Conservation (phyloP, 2,113 vertebrate species). For the Pelusios castaneus region DNA sequence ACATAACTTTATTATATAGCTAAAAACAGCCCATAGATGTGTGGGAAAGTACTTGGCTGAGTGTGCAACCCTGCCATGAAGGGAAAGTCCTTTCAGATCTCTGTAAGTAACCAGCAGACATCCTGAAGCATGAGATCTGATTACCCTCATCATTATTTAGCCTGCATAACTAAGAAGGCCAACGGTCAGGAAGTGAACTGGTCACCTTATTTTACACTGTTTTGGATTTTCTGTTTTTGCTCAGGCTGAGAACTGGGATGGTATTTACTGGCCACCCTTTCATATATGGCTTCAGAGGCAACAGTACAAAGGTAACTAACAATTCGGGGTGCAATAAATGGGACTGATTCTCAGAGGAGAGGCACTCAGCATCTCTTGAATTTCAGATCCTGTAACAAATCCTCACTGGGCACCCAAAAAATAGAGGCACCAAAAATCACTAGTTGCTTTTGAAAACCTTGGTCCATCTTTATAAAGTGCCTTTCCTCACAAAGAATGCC, state of each 20-base stretch:
- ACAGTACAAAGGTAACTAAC: not conserved
- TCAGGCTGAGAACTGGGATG: slow-evolving; percentile 37
- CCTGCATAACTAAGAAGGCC: slow-evolving; percentile 35
- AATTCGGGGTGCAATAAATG: not conserved
- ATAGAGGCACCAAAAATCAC: not conserved
- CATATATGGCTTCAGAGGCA: slow-evolving; percentile 17
- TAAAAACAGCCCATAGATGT: slow-evolving; percentile 11
- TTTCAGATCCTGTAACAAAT: not conserved
- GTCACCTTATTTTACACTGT: slow-evolving; percentile 42
- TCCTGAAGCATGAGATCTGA: slow-evolving; percentile 51
- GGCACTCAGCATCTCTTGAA: not conserved
- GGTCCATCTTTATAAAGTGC: not conserved
- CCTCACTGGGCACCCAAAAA: not conserved
- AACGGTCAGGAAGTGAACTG: slow-evolving; percentile 36
- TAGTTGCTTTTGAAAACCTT: not conserved
- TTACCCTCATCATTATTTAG: slow-evolving; percentile 33
- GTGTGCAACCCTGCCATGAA: slow-evolving; percentile 7
- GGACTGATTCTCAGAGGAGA: fast-evolving
- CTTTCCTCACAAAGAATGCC: not conserved
- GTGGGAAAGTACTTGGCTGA: slow-evolving; percentile 41
- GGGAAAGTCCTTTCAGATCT: slow-evolving; percentile 64
- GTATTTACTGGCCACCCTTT: slow-evolving; percentile 54
- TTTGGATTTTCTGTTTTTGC: slow-evolving; percentile 39
- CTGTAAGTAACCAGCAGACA: slow-evolving; percentile 63
- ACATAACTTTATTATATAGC: not conserved